These are phyloP conservation scores for Tiliacea citrago DNA, from an alignment of 2,888 invertebrate genomes.

Conservation along the genomic window DNA sequence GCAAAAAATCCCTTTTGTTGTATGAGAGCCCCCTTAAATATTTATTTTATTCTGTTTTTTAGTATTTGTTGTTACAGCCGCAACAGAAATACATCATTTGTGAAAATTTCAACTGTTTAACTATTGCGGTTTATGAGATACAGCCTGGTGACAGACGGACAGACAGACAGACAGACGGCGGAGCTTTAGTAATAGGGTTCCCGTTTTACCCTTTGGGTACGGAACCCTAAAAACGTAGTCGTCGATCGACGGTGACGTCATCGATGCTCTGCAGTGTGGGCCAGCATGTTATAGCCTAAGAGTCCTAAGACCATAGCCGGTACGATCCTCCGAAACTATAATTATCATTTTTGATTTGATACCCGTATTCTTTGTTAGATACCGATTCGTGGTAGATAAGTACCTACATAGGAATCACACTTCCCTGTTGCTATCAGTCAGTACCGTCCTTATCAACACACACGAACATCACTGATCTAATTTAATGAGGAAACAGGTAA, in stretches of 20 bases:
- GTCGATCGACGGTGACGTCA: background rate
- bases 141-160: too few species aligned
- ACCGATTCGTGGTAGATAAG: background rate
- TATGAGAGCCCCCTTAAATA: too few species aligned
- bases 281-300: background rate
- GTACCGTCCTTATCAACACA: slow-evolving; percentile 7
- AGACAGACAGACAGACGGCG: too few species aligned
- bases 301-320: background rate
- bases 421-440: slow-evolving; percentile 1
- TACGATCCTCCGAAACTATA: background rate
- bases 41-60: too few species aligned
- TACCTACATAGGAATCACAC: background rate
- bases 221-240: background rate
- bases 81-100: too few species aligned
- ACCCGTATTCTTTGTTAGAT: background rate
- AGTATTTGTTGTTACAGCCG: too few species aligned
- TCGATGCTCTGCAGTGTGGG: background rate
- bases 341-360: background rate
- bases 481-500: slow-evolving; percentile 42
- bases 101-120: too few species aligned
- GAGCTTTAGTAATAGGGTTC: too few species aligned
- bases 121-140: too few species aligned
- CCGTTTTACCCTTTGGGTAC: too few species aligned
- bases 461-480: background rate
- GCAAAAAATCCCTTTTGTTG: too few species aligned